phyloP scores from a whole-genome alignment of 2,888 invertebrate genomes.

The Ferrisia virgata region DNA sequence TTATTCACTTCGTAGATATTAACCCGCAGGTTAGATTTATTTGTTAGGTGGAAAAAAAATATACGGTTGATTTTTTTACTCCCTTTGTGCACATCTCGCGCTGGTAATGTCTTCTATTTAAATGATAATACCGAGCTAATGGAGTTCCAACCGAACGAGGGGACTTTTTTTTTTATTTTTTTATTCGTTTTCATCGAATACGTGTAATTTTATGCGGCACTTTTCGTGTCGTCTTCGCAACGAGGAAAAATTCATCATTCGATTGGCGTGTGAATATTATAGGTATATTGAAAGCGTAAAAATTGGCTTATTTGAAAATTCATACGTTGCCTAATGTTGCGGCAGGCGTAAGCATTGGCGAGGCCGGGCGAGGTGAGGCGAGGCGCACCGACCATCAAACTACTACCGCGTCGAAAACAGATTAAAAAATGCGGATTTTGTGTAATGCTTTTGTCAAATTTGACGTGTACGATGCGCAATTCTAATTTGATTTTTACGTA shows the following conservation, averaged over 20 bases:
- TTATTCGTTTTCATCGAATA: not conserved
- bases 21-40: not conserved
- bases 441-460: conserved; percentile 5
- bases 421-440: not conserved
- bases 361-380: no score
- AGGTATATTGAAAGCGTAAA: not conserved
- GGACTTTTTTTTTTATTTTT: not conserved
- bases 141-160: not conserved
- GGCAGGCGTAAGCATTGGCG: not conserved
- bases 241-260: not conserved
- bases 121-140: not conserved
- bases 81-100: not conserved
- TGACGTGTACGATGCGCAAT: not conserved
- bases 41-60: not conserved
- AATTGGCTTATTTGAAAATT: not conserved
- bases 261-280: not conserved
- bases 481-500: not conserved
- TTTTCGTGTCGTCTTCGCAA: not conserved
- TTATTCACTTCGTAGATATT: not conserved
- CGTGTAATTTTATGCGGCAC: not conserved
- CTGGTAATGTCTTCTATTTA: not conserved
- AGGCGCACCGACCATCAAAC: no score
- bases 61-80: not conserved
- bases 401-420: not conserved
- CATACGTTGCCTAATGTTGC: no score